A percentile compares a stretch with the other conserved stretches of the same genome.
phyloP scores from a whole-genome alignment of 2,888 invertebrate genomes.

The Patella pellucida region DNA sequence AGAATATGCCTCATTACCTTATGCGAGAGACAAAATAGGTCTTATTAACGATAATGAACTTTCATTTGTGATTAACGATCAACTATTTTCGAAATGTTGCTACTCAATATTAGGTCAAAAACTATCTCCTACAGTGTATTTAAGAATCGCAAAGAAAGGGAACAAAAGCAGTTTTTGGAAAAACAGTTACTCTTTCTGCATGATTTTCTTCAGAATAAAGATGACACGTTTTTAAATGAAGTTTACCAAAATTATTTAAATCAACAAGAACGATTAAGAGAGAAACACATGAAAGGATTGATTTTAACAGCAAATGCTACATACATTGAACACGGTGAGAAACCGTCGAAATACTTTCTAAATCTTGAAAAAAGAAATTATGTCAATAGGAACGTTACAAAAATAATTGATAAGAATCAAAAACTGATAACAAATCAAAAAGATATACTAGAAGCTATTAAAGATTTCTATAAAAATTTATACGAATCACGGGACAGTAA shows the following conservation, averaged over 20 bases:
- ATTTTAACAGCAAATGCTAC: neutral
- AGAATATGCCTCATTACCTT: too few relatives aligned
- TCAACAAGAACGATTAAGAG: neutral
- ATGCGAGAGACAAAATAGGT: too few relatives aligned
- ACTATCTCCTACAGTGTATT: too few relatives aligned
- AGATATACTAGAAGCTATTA: neutral
- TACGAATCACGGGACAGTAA: neutral
- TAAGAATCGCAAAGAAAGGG: too few relatives aligned
- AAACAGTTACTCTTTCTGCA: too few relatives aligned
- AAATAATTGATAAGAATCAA: neutral
- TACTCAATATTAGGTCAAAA: too few relatives aligned
- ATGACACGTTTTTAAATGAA: slow-evolving; percentile 5
- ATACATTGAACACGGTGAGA: neutral
- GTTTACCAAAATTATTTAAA: slow-evolving; percentile 1
- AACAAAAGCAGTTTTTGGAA: too few relatives aligned
- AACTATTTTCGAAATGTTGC: too few relatives aligned
- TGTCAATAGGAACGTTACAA: neutral
- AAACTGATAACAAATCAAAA: neutral
- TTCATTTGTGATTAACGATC: too few relatives aligned
- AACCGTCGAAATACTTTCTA: slow-evolving; percentile 1
- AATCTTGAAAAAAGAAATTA: neutral
- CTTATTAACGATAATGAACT: too few relatives aligned
- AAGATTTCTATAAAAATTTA: neutral
- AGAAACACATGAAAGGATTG: neutral
- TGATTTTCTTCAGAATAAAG: neutral